Percentiles rank a stretch among this genome's conserved stretches.
phyloP scores from a whole-genome alignment of 2,113 vertebrate species.

The Galbula dea region DNA sequence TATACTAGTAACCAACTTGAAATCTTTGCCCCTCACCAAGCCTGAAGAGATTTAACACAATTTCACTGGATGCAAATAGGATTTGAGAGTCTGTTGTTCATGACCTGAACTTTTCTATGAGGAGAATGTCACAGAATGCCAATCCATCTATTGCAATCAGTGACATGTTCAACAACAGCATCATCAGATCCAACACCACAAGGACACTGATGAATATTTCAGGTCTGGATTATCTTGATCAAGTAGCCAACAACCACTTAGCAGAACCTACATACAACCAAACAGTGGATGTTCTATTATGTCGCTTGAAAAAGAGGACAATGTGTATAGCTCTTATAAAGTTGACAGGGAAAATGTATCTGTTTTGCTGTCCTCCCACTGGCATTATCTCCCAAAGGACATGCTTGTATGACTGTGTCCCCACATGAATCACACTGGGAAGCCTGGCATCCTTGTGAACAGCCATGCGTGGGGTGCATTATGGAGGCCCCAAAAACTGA shows the following conservation, averaged over 20 bases:
- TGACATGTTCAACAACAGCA: not conserved
- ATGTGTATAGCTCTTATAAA: not conserved
- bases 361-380: not conserved
- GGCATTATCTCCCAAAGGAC: not conserved
- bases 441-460: not conserved
- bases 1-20: not conserved
- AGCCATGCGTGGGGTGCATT: accelerated
- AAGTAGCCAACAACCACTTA: not conserved
- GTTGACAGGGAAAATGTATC: not conserved
- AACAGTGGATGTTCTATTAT: not conserved
- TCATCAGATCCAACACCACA: not conserved
- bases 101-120: not conserved
- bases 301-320: not conserved
- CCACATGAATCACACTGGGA: not conserved
- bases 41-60: not conserved
- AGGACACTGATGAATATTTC: not conserved
- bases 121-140: not conserved
- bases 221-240: not conserved
- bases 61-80: not conserved
- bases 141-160: not conserved
- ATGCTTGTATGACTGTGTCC: not conserved
- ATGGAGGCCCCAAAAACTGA: not conserved
- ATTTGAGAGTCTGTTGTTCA: not conserved
- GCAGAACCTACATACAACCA: not conserved
- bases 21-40: not conserved